A percentile compares a stretch with the other conserved stretches of the same genome.
phyloP scores from a whole-genome alignment of 2,113 vertebrate genomes.

The Callorhinus ursinus region DNA sequence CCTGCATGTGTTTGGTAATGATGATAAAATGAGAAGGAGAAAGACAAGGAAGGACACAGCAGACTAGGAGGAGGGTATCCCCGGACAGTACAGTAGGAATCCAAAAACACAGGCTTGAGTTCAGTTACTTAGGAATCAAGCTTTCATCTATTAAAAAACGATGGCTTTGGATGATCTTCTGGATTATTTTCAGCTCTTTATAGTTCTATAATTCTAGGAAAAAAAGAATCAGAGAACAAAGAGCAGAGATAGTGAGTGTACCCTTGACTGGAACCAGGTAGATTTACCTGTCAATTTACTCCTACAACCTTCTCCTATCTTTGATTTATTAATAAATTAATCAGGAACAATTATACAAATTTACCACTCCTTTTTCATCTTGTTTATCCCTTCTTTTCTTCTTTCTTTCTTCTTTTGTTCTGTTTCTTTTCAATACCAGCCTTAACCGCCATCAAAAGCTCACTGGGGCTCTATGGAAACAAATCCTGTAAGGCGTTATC shows the following conservation, averaged over 20 bases:
- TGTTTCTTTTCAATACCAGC: conserved; percentile 56
- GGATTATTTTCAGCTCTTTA: not conserved
- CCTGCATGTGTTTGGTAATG: not conserved
- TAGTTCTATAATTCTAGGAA: not conserved
- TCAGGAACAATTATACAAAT: not conserved
- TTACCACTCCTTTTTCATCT: not conserved
- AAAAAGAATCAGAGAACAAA: not conserved
- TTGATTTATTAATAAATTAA: not conserved
- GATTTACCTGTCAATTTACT: not conserved
- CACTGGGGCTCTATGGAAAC: not conserved
- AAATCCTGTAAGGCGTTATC: fast-evolving
- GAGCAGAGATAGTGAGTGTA: not conserved
- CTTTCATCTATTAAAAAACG: not conserved
- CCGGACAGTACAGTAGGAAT: not conserved
- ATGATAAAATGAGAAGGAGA: not conserved
- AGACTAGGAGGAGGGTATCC: not conserved
- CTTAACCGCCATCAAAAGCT: not conserved
- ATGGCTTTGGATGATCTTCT: not conserved
- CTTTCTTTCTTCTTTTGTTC: not conserved
- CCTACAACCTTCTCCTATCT: not conserved
- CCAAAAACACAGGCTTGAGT: not conserved
- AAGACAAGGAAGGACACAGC: conserved; percentile 60
- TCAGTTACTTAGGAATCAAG: not conserved
- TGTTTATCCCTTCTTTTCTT: not conserved
- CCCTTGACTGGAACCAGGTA: not conserved